Base-by-base conservation (phyloP, 1,140 invertebrate species). In the Heterodera schachtii region DNA sequence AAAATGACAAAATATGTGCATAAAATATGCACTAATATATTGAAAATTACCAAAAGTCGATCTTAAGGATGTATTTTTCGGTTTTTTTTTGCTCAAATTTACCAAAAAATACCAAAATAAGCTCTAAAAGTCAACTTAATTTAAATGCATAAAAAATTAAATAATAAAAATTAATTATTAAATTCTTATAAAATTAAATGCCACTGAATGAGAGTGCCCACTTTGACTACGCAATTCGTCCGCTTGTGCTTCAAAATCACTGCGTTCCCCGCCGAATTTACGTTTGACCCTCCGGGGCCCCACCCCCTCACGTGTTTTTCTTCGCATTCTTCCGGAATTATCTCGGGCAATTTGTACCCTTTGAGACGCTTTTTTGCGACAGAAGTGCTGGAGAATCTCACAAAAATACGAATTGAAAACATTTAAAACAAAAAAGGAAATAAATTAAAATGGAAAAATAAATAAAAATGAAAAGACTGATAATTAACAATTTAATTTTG, bases 301-400 rank as follows among this genome's bases (percentile, higher is more conserved):
- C 57, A 78, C 31, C 77, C 77, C 44, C 77, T 64, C 13, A 78
- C 66, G 47, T 78, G 49, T 49, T 78, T 21, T 21, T 64, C 64
- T 78, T 71, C 60, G 16, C 77, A 78, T 13, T 78, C 60, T 13
- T 44, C 66, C 3, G 77, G 57, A 13, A 21, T 16, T 44, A 78
- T 78, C 70, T 78, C 64, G 13, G 77, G 60, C 7, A 78, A 78
- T 78, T 69, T 78, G 77, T 78, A 78, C 21, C 70, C 70, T 69
- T 69, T 78, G 21, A 78, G 46, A 16, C 44, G 19, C 11, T 13
- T 78, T 78, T 78, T 78, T 13, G 77, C 77, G 31, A 41, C 46
- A 7, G 77, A 78, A 43, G 52, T 31, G 19, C 64, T 47, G 16
- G 60, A 78, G 19, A 66, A 47, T 0, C 77, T 21, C 31, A 78